Evolutionary conservation across 1,140 invertebrate species (phyloP).

Genomic region (Aphidius gifuensis): DNA sequence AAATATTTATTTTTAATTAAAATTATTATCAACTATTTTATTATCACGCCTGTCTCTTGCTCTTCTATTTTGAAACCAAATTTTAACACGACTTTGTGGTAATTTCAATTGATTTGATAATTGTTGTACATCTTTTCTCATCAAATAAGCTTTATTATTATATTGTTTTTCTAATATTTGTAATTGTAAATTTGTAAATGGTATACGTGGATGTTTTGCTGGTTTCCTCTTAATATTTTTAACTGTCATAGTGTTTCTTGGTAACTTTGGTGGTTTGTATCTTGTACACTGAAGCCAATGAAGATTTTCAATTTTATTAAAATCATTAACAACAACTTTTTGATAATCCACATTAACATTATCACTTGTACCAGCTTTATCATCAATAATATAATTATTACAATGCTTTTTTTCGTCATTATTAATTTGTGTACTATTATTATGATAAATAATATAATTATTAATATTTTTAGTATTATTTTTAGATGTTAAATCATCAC

Average conservation of each 20-base stretch:
- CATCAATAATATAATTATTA: background rate
- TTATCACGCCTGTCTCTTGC: slow-evolving; percentile 67
- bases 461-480: background rate
- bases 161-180: slow-evolving; percentile 61
- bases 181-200: slow-evolving; percentile 62
- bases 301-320: slow-evolving; percentile 43
- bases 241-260: slow-evolving; percentile 58
- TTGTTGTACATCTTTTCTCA: slow-evolving; percentile 59
- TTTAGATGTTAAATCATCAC: slow-evolving; percentile 24
- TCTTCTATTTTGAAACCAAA: slow-evolving; percentile 79
- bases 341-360: slow-evolving; percentile 42
- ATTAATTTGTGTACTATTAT: slow-evolving; percentile 47
- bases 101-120: slow-evolving; percentile 59
- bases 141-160: slow-evolving; percentile 59
- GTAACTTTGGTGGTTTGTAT: slow-evolving; percentile 71
- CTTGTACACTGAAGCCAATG: slow-evolving; percentile 72
- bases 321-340: background rate
- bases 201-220: slow-evolving; percentile 64
- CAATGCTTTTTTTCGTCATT: slow-evolving; percentile 26
- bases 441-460: background rate
- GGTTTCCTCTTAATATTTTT: slow-evolving; percentile 50
- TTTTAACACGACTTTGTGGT: slow-evolving; percentile 69
- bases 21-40: background rate
- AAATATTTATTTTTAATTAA: background rate
- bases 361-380: slow-evolving; percentile 37